Percentiles rank a stretch among this genome's conserved stretches.
Evolutionary conservation across 2,113 vertebrate species (phyloP).

Genomic region (Mormyrus lacerda): DNA sequence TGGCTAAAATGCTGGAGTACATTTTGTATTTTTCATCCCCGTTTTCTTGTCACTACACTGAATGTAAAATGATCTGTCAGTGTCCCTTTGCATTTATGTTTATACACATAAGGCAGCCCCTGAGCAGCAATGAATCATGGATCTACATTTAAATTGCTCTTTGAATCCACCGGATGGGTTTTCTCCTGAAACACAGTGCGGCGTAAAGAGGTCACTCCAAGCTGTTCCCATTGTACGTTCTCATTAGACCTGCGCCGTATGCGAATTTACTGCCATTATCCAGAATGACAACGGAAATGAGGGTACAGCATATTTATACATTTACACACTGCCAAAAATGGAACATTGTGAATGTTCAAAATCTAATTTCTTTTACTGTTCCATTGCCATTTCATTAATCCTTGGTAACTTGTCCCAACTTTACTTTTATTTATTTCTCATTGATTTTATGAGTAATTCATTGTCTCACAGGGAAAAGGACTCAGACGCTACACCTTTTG

Average conservation of each 20-base stretch:
- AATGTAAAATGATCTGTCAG: background rate
- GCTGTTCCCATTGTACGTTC: constrained; percentile 42
- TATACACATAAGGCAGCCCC: background rate
- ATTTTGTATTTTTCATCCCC: background rate
- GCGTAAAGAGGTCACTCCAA: constrained; percentile 38
- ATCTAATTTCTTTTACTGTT: constrained; percentile 63
- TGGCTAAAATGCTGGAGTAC: background rate
- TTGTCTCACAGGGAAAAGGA: constrained; percentile 12
- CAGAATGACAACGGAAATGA: constrained; percentile 57
- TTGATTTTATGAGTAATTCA: constrained; percentile 43
- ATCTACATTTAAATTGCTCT: constrained; percentile 55
- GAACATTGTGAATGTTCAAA: constrained; percentile 59
- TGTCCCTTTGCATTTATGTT: constrained; percentile 2
- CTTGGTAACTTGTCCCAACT: constrained; percentile 43
- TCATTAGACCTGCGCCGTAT: constrained; percentile 34
- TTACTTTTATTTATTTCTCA: constrained; percentile 35
- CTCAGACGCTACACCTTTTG: constrained; percentile 28
- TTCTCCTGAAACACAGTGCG: constrained; percentile 18
- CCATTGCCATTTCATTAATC: constrained; percentile 65
- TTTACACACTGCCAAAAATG: constrained; percentile 62
- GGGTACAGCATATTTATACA: constrained; percentile 57
- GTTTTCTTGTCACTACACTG: background rate
- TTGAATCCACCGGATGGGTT: constrained; percentile 45
- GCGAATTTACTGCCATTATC: constrained; percentile 61
- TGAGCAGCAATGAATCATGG: constrained; percentile 26